These are phyloP conservation scores for Dicrurus megarhynchus DNA, from an alignment of 2,113 vertebrate species.

Conservation along the genomic window DNA sequence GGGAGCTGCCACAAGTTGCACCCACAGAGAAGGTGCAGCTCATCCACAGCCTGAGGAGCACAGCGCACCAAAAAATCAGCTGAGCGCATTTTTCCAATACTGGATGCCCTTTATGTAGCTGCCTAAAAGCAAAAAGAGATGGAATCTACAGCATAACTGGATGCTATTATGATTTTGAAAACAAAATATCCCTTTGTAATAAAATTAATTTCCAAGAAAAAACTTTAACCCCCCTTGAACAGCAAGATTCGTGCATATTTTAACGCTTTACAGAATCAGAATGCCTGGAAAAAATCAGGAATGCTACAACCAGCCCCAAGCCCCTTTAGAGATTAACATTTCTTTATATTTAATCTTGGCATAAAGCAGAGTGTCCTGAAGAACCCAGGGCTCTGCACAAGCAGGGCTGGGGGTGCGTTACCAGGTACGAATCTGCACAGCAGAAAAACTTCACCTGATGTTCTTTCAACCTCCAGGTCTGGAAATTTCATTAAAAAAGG, in stretches of 20 bases:
- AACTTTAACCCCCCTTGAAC: background rate
- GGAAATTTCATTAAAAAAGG: constrained; percentile 64
- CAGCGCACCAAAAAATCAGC: background rate
- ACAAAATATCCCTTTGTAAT: background rate
- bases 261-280: background rate
- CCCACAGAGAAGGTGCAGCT: background rate
- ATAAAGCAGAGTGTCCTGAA: background rate
- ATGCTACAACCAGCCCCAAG: background rate
- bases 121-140: background rate
- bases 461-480: constrained; percentile 35
- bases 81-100: rapidly evolving
- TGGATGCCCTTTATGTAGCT: background rate
- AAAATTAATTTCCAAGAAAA: background rate
- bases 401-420: rapidly evolving
- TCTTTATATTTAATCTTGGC: constrained; percentile 5
- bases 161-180: background rate
- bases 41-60: rapidly evolving
- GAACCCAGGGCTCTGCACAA: background rate
- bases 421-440: background rate
- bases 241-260: background rate
- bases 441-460: constrained; percentile 32
- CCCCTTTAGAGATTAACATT: background rate
- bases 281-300: constrained; percentile 1
- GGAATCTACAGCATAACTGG: background rate
- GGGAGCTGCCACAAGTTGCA: background rate